A percentile compares a stretch with the other conserved stretches of the same genome.
Evolutionary conservation across 2,113 vertebrate genomes (phyloP).

Genomic region (Megaptera novaeangliae): DNA sequence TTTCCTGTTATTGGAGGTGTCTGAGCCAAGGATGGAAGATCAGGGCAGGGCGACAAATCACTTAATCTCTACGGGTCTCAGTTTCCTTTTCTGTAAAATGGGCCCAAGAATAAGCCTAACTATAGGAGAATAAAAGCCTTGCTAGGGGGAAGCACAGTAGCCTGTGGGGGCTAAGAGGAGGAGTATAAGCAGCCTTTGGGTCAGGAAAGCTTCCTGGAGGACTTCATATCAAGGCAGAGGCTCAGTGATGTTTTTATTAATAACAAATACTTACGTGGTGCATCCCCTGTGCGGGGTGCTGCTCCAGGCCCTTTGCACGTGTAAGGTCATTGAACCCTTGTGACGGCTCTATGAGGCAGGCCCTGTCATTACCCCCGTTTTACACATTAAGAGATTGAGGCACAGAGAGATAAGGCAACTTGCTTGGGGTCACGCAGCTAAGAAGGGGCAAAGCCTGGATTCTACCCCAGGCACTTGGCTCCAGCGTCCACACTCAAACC

Average conservation of each 20-base stretch:
- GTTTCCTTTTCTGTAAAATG: neutral
- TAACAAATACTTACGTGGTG: neutral
- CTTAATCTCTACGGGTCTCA: neutral
- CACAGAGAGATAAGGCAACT: neutral
- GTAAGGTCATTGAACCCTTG: neutral
- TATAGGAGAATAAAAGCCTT: neutral
- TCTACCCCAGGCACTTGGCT: neutral
- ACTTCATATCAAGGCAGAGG: neutral
- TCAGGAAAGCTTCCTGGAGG: neutral
- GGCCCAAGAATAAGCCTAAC: neutral
- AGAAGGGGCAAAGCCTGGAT: neutral
- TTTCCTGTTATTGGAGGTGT: neutral
- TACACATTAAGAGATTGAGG: neutral
- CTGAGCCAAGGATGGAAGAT: neutral
- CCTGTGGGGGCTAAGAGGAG: neutral
- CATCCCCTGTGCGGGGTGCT: neutral
- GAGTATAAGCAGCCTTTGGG: neutral
- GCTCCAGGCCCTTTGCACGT: neutral
- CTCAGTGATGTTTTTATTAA: neutral
- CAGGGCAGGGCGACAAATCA: neutral
- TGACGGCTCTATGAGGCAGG: neutral
- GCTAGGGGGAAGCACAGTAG: neutral
- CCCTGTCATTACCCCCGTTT: neutral
- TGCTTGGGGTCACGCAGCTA: neutral
- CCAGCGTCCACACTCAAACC: accelerated